Base-by-base conservation (phyloP, 2,113 vertebrate species). In the Mormyrus lacerda region DNA sequence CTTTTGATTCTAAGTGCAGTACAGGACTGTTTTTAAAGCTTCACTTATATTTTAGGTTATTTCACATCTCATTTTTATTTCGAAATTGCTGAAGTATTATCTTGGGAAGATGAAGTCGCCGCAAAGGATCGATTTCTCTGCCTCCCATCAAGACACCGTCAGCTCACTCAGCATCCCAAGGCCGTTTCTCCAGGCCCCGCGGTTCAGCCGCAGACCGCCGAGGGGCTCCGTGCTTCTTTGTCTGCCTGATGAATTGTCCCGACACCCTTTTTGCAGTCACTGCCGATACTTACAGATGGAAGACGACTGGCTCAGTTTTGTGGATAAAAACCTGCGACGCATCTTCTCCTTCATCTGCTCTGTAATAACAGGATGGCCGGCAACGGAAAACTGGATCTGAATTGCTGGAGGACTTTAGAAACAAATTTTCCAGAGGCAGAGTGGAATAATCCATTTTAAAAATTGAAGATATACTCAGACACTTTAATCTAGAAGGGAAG, bases 401-500 rank as follows among this genome's bases (percentile, higher is more conserved):
- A 24, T 45, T 50, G 44, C 45, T 51, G 48, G n/a, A 86, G n/a
- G 48, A 53, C 10, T 13, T 86, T 48, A 10, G n/a, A 53, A 53
- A 86, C 47, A 86, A 44, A 86, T 48, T 86, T 51, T 51, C 48
- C 24, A 51, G 48, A 47, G 44, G 82, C 82, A 47, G 19, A 84
- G 39, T 24, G 44, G 39, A 47, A 84, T 84, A 84, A 84, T 86
- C 48, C 15, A 35, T 51, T 87, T 51, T 31, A 87, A 87, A 87
- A 87, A 51, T 35, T 53, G 48, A 35, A 53, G 50, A 53, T 17
- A 13, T 55, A 53, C 27, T 8, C 85, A 19, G 50, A 53, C 85
- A 87, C 82, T 84, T 84, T 84, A 84, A 47, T 84, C 21, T 84
- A 84, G 82, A 84, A 24, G 44, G 69, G 82, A 47, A 47, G 82